Evolutionary conservation across 2,113 vertebrate species (phyloP).

Genomic region (Monopterus albus): DNA sequence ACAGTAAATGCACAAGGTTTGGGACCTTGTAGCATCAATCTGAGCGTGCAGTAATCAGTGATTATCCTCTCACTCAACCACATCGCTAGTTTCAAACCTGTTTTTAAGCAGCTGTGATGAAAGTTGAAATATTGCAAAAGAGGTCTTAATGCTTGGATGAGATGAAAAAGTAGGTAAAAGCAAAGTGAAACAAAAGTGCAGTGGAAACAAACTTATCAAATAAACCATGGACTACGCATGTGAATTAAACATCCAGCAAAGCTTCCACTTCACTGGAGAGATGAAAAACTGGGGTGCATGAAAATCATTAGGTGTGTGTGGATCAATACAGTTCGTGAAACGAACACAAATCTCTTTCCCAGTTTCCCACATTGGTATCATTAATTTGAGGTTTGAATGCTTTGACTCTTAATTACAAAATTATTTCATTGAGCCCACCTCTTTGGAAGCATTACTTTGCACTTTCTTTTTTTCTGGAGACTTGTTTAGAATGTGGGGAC

Average conservation of each 20-base stretch:
- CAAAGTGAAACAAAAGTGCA: background rate
- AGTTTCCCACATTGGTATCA: background rate
- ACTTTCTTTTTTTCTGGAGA: slow-evolving; percentile 2
- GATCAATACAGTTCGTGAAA: background rate
- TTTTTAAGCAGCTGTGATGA: slow-evolving; percentile 3
- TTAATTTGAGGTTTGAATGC: background rate
- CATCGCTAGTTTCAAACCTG: background rate
- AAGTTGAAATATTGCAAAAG: background rate
- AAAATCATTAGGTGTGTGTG: background rate
- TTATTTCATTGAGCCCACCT: too few relatives aligned
- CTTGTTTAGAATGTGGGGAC: background rate
- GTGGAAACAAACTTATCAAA: background rate
- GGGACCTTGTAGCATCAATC: background rate
- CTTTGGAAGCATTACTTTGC: background rate
- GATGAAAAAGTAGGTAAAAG: background rate
- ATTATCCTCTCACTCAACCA: background rate
- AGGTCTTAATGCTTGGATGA: background rate
- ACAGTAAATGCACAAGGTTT: background rate
- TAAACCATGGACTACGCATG: background rate
- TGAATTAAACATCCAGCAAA: background rate
- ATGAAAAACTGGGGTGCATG: background rate
- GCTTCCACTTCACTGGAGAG: background rate
- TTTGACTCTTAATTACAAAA: background rate
- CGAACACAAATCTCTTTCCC: background rate
- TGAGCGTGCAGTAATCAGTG: background rate